phyloP scores from a whole-genome alignment of 1,140 invertebrate species.

The Pissodes strobi region DNA sequence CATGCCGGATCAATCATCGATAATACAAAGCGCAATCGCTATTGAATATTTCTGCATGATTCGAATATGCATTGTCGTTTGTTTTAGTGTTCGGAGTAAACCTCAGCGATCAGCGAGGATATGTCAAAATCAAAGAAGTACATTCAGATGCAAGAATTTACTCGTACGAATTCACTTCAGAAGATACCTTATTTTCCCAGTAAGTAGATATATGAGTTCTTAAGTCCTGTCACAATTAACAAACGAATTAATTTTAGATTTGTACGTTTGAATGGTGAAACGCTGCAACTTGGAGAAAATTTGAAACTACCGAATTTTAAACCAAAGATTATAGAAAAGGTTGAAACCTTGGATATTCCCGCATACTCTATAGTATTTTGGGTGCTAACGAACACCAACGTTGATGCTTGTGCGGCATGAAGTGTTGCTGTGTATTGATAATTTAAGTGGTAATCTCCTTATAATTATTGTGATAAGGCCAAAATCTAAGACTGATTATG shows the following conservation, averaged over 20 bases:
- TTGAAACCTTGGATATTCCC: conserved; percentile 58
- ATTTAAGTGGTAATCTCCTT: too few species aligned
- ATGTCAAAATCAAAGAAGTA: conserved; percentile 57
- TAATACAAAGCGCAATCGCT: too few species aligned
- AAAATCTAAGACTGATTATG: too few species aligned
- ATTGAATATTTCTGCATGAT: too few species aligned
- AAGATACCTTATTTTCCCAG: conserved; percentile 40
- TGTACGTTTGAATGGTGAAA: conserved; percentile 62
- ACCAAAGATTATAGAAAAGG: conserved; percentile 57
- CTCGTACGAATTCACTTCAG: conserved; percentile 53
- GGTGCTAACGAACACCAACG: conserved; percentile 49
- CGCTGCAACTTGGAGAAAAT: conserved; percentile 57
- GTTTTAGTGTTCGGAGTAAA: conserved; percentile 65
- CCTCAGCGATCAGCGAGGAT: conserved; percentile 56
- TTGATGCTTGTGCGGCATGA: conserved; percentile 24
- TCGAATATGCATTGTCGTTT: too few species aligned
- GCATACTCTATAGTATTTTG: conserved; percentile 67
- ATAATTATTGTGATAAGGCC: too few species aligned
- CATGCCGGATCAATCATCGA: too few species aligned
- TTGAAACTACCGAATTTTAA: conserved; percentile 59
- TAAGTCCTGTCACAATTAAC: background rate
- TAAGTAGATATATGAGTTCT: conserved; percentile 15
- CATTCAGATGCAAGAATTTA: conserved; percentile 39
- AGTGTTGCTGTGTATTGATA: too few species aligned
- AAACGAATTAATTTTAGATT: conserved; percentile 59